Percentiles rank a stretch among this genome's conserved stretches.
These are phyloP conservation scores for Lineus longissimus DNA, from an alignment of 1,140 invertebrate species.

Conservation along the genomic window DNA sequence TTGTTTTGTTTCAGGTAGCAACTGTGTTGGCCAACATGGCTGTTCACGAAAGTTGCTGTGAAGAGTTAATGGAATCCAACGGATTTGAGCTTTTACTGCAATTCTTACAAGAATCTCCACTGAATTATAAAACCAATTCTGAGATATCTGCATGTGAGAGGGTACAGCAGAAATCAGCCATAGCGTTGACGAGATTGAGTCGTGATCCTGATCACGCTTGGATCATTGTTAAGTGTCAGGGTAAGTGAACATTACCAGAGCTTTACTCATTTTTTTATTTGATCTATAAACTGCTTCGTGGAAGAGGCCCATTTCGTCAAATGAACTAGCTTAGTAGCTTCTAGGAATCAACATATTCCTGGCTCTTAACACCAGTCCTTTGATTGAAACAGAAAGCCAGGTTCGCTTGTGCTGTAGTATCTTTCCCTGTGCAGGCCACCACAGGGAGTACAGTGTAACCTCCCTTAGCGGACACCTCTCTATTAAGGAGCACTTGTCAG, in stretches of 20 bases:
- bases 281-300: background rate
- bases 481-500: no score
- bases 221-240: constrained; percentile 72
- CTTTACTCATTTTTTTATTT: background rate
- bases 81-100: constrained; percentile 70
- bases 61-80: constrained; percentile 60
- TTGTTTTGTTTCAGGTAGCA: constrained; percentile 57
- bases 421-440: no score
- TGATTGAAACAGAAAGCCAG: no score
- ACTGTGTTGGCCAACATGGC: constrained; percentile 78
- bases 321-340: background rate
- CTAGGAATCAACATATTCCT: background rate
- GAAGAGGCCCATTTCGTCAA: background rate
- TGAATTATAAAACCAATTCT: constrained; percentile 54
- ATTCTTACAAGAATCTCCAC: constrained; percentile 69
- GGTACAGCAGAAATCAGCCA: constrained; percentile 79
- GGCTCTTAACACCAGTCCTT: no score
- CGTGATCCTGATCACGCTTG: constrained; percentile 68
- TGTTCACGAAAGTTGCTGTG: constrained; percentile 61
- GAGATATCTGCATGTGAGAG: constrained; percentile 67
- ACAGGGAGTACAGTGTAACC: no score
- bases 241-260: constrained; percentile 51
- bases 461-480: no score
- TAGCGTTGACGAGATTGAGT: constrained; percentile 77
- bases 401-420: no score